Evolutionary conservation across 37 sponge, comb jelly and placozoan genomes (phyloP).

Genomic region (Ianthella basta): DNA sequence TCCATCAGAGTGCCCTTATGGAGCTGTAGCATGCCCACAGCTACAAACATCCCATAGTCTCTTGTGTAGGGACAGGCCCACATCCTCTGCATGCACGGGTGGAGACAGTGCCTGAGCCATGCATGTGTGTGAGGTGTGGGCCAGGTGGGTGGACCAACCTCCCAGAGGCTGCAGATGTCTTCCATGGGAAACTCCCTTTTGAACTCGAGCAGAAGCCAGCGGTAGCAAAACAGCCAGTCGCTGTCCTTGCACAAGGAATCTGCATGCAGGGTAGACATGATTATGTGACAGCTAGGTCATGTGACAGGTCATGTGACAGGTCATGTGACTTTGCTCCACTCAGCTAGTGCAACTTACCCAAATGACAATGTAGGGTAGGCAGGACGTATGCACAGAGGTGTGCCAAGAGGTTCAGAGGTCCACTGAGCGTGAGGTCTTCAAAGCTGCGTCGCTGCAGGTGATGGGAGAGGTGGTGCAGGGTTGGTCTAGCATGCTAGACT

Average conservation of each 20-base stretch:
- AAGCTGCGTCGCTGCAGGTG: conserved; percentile 21
- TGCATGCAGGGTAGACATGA: not conserved
- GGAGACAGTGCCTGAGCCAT: no score
- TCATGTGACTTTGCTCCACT: no score
- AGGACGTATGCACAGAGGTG: conserved; percentile 29
- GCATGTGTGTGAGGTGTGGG: not conserved
- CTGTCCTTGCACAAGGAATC: conserved; percentile 5
- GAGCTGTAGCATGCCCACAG: conserved; percentile 12
- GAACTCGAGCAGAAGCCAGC: conserved; percentile 42
- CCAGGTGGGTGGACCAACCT: conserved; percentile 12
- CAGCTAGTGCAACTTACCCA: conserved; percentile 28
- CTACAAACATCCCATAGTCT: conserved; percentile 35
- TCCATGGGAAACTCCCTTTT: conserved; percentile 49
- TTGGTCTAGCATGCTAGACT: no score
- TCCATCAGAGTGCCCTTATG: not conserved
- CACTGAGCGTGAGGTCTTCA: conserved; percentile 35
- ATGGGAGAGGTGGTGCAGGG: not conserved
- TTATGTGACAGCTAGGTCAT: not conserved
- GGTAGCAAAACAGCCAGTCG: conserved; percentile 51
- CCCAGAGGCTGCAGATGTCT: conserved; percentile 34
- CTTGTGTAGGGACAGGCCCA: conserved; percentile 34
- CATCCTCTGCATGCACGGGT: conserved; percentile 11
- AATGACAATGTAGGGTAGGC: conserved; percentile 18
- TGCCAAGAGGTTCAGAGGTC: conserved; percentile 24
- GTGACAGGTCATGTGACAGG: no score